Evolutionary conservation across 2,888 invertebrate genomes (phyloP), one percentile per base, ranked within the genome.

Genomic region (Sipha maydis): DNA sequence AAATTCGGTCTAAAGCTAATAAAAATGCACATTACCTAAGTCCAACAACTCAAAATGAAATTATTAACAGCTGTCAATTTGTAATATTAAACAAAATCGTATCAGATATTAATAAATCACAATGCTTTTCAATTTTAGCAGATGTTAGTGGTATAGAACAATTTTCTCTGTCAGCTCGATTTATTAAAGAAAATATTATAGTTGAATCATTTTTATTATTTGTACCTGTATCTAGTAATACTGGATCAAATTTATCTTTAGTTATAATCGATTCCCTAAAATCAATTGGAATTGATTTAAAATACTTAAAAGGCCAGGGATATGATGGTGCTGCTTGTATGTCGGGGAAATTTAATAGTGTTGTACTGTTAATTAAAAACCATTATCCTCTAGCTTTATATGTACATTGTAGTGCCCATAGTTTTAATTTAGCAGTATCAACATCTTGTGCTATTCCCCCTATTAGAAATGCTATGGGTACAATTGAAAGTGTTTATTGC

Each of bases 21-120:
- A 41, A 61, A 71, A 91, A 91, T 90, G 90, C 90, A 34, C 90
- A 85, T 25, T 91, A 91, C 89, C 85, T 90, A 11, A 91, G 91
- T 89, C 89, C 90, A 48, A 89, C 77, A 38, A 90, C 91, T 83
- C 91, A 91, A 90, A 91, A 91, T 89, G 90, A 91, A 85, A 86
- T 91, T 48, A 91, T 91, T 85, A 77, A 90, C 31, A 85, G 77
- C 79, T 90, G 91, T 69, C 90, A 90, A 28, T 79, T 89, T 54
- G 75, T 90, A 48, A 90, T 91, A 75, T 75, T 41, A 41, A 75
- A 75, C 41, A 75, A 75, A n/a, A n/a, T n/a, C n/a, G n/a, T n/a
- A n/a, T n/a, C n/a, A n/a, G n/a, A n/a, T n/a, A n/a, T n/a, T n/a
- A n/a, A n/a, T n/a, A n/a, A n/a, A n/a, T n/a, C n/a, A n/a, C n/a